phyloP scores from a whole-genome alignment of 2,113 vertebrate species.

The Xenopus laevis region DNA sequence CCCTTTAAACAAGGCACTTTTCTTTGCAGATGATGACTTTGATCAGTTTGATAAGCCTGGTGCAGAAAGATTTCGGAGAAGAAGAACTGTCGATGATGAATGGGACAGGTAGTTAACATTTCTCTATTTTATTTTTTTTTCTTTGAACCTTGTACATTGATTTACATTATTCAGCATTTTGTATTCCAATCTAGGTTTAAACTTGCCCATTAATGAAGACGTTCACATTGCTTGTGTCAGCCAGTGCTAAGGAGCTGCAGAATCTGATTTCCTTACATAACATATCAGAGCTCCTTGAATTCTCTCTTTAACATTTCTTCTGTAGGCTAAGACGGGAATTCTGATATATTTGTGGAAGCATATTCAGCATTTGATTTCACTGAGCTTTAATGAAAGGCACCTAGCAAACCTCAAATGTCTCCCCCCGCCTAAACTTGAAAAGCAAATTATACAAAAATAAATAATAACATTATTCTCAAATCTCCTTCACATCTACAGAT shows the following conservation, averaged over 20 bases:
- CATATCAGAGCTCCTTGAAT: too few species aligned
- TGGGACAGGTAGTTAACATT: slow-evolving; percentile 73
- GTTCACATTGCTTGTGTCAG: slow-evolving; percentile 45
- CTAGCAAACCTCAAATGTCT: too few species aligned
- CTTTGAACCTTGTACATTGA: not conserved
- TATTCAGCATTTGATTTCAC: too few species aligned
- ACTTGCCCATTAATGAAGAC: slow-evolving; percentile 50
- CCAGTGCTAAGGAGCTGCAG: not conserved
- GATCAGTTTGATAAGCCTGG: slow-evolving; percentile 95
- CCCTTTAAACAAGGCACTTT: slow-evolving; percentile 42
- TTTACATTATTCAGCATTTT: slow-evolving; percentile 21
- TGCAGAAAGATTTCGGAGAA: slow-evolving; percentile 87
- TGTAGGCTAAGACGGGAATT: too few species aligned
- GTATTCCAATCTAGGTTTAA: not conserved
- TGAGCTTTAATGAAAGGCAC: too few species aligned
- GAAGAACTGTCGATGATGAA: slow-evolving; percentile 84
- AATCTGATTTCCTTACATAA: not conserved
- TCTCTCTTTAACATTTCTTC: too few species aligned
- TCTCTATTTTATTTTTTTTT: slow-evolving; percentile 1
- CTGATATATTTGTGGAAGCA: too few species aligned
- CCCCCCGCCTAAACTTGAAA: too few species aligned
- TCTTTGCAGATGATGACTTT: slow-evolving; percentile 83
- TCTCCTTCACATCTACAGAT: too few species aligned
- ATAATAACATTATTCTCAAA: too few species aligned
- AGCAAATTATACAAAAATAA: too few species aligned